These are phyloP conservation scores for Lasioglossum pauxillum DNA, from an alignment of 2,888 invertebrate genomes.

Conservation along the genomic window DNA sequence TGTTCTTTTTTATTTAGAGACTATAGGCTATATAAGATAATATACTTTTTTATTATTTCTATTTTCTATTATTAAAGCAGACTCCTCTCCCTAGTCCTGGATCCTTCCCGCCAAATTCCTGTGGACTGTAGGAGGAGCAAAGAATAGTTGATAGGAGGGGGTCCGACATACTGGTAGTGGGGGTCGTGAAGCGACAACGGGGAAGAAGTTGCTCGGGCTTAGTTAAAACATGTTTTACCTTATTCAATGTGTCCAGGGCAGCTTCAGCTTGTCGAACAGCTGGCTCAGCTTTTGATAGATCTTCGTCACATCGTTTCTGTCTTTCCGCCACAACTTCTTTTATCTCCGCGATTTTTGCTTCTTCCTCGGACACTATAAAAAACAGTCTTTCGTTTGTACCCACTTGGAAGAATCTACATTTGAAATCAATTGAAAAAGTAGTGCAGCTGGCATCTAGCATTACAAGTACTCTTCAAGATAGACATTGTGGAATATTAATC, in stretches of 20 bases:
- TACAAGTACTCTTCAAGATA: not conserved
- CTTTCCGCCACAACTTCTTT: conserved; percentile 95
- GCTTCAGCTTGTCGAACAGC: conserved; percentile 95
- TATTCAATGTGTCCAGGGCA: conserved; percentile 96
- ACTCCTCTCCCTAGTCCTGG: too few species aligned
- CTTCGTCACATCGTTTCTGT: conserved; percentile 94
- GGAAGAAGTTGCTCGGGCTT: too few species aligned
- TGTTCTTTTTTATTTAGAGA: too few species aligned
- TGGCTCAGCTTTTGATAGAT: conserved; percentile 96
- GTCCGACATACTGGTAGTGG: too few species aligned
- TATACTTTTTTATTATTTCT: not conserved
- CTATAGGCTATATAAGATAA: too few species aligned
- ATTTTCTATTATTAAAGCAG: too few species aligned
- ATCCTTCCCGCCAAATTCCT: too few species aligned
- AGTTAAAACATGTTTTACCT: conserved; percentile 84
- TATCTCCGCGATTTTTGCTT: conserved; percentile 94
- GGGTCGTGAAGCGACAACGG: too few species aligned
- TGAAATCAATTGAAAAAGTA: not conserved
- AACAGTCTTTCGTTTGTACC: conserved; percentile 23
- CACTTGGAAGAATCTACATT: not conserved
- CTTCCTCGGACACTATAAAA: conserved; percentile 90
- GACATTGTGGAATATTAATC: not conserved
- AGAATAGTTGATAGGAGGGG: too few species aligned
- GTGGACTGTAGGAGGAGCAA: too few species aligned
- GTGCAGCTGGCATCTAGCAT: not conserved